Evolutionary conservation across 2,113 vertebrate species (phyloP), one percentile per base, ranked within the genome.

Genomic region (Felis chaus): DNA sequence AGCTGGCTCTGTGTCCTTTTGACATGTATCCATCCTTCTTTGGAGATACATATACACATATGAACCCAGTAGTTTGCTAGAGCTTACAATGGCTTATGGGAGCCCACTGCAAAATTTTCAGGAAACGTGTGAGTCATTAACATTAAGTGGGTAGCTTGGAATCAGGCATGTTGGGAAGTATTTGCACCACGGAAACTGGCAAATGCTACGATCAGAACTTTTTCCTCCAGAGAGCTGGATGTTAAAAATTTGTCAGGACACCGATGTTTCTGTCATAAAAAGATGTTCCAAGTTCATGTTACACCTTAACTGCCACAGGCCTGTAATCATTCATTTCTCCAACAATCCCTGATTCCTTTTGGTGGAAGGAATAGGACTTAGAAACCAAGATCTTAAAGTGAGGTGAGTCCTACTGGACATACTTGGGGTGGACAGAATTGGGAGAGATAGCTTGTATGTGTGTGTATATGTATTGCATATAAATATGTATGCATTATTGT

Each of bases 211-310:
- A 25, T 23, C 73, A 86, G 73, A 48, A 39, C 55, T 50, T 89
- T 36, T 33, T 1, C 83, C 73, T 33, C 25, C 57, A 45, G 31
- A 87, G 80, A 94, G 7, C 14, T 25, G 7, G 19, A n/a, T 94
- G 61, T 87, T 96, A 91, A 88, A 90, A 82, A 79, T 91, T 87
- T 73, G 69, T 27, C 81, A 95, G 33, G 41, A 66, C 19, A 71
- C 18, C 8, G 86, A n/a, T 65, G 55, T 82, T 85, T 93, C 90
- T 86, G 29, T 29, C 79, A 86, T 10, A 86, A 39, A 85, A 76
- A 18, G 76, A 74, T 29, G 11, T 86, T 71, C 8, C 33, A 63
- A 85, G 29, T 5, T 86, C 45, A 16, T 68, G 14, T 71, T 39
- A 48, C n/a, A 23, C 13, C 15, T 74, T 71, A 85, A 68, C 65